A percentile compares a stretch with the other conserved stretches of the same genome.
Conservation (phyloP, 2,797 vertebrate genomes). For the Neosalanx taihuensis region DNA sequence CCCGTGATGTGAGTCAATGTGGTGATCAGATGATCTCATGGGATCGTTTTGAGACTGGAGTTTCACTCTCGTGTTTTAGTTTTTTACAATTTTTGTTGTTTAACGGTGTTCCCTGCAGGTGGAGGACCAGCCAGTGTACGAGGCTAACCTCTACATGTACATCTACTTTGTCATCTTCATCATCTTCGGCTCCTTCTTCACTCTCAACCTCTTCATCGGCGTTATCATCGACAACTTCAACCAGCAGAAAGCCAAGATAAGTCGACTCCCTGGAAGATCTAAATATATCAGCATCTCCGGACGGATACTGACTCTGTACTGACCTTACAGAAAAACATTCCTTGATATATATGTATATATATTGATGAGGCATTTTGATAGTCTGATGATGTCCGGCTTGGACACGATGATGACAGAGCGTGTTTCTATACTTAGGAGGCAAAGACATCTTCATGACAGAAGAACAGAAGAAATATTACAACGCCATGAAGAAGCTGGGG, state of each 20-base stretch:
- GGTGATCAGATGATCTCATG: background rate
- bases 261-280: slow-evolving; percentile 51
- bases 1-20: slow-evolving; percentile 57
- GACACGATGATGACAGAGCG: background rate
- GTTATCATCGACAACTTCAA: slow-evolving; percentile 99
- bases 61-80: background rate
- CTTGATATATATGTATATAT: no score
- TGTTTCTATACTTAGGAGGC: slow-evolving; percentile 85
- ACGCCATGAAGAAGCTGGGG: slow-evolving; percentile 95
- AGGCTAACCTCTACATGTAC: slow-evolving; percentile 92
- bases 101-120: slow-evolving; percentile 51
- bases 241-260: slow-evolving; percentile 98
- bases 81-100: background rate
- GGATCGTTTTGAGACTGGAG: background rate
- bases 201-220: slow-evolving; percentile 93
- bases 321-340: background rate
- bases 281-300: background rate
- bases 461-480: slow-evolving; percentile 98
- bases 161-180: slow-evolving; percentile 95
- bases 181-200: slow-evolving; percentile 95
- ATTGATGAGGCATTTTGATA: no score
- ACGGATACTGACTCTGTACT: background rate
- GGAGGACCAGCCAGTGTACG: slow-evolving; percentile 84
- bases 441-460: slow-evolving; percentile 97
- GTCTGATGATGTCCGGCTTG: no score